phyloP scores from a whole-genome alignment of 1,140 invertebrate genomes.

The Catajapyx aquilonaris region DNA sequence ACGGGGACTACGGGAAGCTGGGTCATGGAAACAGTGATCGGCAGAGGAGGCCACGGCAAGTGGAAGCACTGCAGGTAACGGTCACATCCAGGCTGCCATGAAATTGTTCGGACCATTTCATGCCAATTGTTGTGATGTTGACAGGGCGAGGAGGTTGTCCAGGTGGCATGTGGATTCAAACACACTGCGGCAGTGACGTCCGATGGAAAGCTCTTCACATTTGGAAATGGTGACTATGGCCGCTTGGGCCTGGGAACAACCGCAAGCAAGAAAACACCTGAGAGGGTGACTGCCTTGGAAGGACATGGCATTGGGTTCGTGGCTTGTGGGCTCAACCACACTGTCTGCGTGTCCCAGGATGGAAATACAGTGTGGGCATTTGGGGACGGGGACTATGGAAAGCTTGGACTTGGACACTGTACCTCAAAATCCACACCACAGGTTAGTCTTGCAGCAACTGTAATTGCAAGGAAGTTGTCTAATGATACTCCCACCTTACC shows the following conservation, averaged over 20 bases:
- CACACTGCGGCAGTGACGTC: constrained; percentile 41
- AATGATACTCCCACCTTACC: no score
- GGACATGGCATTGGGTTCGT: constrained; percentile 27
- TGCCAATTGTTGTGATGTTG: no score
- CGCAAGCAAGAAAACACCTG: constrained; percentile 37
- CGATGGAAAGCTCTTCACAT: constrained; percentile 40
- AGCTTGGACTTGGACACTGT: constrained; percentile 35
- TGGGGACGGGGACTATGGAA: constrained; percentile 44
- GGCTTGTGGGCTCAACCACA: constrained; percentile 40
- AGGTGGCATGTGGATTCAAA: constrained; percentile 42
- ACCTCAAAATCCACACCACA: constrained; percentile 29
- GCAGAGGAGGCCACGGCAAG: constrained; percentile 37
- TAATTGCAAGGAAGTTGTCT: no score
- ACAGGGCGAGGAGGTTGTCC: constrained; percentile 36
- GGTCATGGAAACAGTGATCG: constrained; percentile 43
- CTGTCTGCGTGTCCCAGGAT: constrained; percentile 33
- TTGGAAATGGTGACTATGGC: constrained; percentile 45
- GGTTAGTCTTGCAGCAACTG: constrained; percentile 12
- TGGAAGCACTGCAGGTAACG: constrained; percentile 42
- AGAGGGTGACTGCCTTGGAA: constrained; percentile 27
- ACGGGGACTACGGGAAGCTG: constrained; percentile 38
- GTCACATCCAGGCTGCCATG: no score
- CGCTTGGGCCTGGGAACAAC: constrained; percentile 35
- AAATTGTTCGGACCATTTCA: no score
- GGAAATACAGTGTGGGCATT: constrained; percentile 39